Conservation (phyloP, 2,797 vertebrate genomes). For the Neopelma chrysocephalum region DNA sequence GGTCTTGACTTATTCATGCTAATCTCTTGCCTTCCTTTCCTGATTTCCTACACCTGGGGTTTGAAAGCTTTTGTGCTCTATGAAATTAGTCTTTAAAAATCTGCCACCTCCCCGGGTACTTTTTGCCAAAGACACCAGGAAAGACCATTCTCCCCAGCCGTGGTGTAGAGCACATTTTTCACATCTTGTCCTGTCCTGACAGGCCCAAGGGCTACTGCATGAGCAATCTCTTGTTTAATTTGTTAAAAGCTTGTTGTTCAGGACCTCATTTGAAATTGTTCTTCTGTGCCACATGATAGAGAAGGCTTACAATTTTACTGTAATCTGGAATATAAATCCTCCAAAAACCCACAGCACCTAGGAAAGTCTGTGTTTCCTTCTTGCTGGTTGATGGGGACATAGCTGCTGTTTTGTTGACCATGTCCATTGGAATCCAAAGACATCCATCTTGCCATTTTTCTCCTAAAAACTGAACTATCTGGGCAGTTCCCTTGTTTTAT, state of each 20-base stretch:
- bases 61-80: background rate
- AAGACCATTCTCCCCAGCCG: too few species aligned
- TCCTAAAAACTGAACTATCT: background rate
- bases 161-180: too few species aligned
- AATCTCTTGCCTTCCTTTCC: background rate
- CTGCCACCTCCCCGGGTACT: background rate
- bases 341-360: too few species aligned
- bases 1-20: background rate
- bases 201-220: too few species aligned
- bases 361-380: background rate
- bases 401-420: background rate
- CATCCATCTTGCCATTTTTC: background rate
- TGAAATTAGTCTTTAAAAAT: background rate
- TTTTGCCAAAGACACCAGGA: too few species aligned
- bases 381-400: background rate
- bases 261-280: too few species aligned
- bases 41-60: background rate
- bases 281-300: too few species aligned
- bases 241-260: too few species aligned
- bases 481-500: background rate
- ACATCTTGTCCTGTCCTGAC: too few species aligned
- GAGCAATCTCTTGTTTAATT: too few species aligned
- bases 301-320: too few species aligned
- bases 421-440: background rate
- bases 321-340: too few species aligned